Evolutionary conservation across 1,140 invertebrate genomes (phyloP).

Genomic region (Drosophila sucinea): DNA sequence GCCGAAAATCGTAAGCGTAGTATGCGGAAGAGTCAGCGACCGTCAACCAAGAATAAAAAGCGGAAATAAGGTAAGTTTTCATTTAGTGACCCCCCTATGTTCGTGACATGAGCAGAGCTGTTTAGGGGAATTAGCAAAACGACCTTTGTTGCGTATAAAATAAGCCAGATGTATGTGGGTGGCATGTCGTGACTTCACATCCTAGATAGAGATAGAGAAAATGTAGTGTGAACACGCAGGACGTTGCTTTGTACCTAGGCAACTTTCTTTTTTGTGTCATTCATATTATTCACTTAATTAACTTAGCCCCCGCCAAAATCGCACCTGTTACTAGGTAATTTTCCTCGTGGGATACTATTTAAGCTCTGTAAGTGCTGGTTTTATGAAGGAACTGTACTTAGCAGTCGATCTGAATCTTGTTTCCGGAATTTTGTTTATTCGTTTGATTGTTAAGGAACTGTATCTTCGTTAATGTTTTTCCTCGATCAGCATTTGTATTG

Average conservation of each 20-base stretch:
- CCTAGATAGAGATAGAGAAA: too few species aligned
- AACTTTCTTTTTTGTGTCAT: too few species aligned
- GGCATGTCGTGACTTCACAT: neutral
- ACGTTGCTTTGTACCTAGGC: too few species aligned
- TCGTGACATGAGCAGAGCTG: neutral
- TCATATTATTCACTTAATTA: too few species aligned
- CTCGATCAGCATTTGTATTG: neutral
- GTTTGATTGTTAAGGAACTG: neutral
- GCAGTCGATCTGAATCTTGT: neutral
- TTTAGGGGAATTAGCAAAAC: neutral
- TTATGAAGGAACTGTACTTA: too few species aligned
- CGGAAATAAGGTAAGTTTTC: constrained; percentile 48
- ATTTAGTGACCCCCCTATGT: neutral
- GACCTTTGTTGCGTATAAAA: neutral
- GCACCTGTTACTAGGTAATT: too few species aligned
- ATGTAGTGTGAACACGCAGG: too few species aligned
- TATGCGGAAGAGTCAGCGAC: constrained; percentile 73
- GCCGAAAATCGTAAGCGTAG: constrained; percentile 74
- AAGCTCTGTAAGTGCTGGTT: too few species aligned
- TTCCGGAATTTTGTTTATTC: neutral
- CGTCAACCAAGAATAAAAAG: constrained; percentile 37
- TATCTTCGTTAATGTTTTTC: neutral
- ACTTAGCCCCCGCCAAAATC: too few species aligned
- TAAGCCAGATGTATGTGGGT: neutral
- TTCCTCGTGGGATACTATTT: too few species aligned